Percentiles rank a stretch among this genome's conserved stretches.
Conservation (phyloP, 2,797 vertebrate genomes). For the Pseudochromis fuscus region DNA sequence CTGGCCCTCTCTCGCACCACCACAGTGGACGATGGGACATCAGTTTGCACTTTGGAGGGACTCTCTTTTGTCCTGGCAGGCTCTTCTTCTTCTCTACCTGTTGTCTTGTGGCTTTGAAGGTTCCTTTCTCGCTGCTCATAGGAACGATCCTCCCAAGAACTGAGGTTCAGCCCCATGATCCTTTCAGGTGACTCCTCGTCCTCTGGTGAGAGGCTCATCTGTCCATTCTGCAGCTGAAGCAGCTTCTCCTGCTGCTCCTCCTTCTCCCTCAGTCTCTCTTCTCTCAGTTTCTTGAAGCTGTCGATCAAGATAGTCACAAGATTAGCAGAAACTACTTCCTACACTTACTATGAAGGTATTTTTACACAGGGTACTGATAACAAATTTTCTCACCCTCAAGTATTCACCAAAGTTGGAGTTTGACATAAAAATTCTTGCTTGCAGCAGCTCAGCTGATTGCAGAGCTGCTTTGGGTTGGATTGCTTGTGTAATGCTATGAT, state of each 20-base stretch:
- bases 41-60: constrained; percentile 60
- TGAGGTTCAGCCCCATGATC: constrained; percentile 89
- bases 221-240: constrained; percentile 83
- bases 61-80: constrained; percentile 52
- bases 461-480: constrained; percentile 70
- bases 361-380: constrained; percentile 1
- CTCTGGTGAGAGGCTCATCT: constrained; percentile 64
- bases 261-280: constrained; percentile 79
- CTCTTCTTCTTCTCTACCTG: constrained; percentile 8
- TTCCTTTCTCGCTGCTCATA: constrained; percentile 85
- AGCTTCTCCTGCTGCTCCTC: constrained; percentile 63
- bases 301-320: constrained; percentile 49
- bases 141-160: constrained; percentile 89
- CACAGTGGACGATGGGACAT: constrained; percentile 47
- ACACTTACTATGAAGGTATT: background rate
- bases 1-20: constrained; percentile 86
- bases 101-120: constrained; percentile 68
- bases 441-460: constrained; percentile 70
- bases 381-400: constrained; percentile 1
- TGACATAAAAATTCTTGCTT: constrained; percentile 36
- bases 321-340: constrained; percentile 2
- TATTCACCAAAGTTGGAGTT: constrained; percentile 23
- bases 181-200: constrained; percentile 71
- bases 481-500: constrained; percentile 67
- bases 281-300: constrained; percentile 88